Base-by-base conservation (phyloP, 2,797 vertebrate species). In the Mus caroli region DNA sequence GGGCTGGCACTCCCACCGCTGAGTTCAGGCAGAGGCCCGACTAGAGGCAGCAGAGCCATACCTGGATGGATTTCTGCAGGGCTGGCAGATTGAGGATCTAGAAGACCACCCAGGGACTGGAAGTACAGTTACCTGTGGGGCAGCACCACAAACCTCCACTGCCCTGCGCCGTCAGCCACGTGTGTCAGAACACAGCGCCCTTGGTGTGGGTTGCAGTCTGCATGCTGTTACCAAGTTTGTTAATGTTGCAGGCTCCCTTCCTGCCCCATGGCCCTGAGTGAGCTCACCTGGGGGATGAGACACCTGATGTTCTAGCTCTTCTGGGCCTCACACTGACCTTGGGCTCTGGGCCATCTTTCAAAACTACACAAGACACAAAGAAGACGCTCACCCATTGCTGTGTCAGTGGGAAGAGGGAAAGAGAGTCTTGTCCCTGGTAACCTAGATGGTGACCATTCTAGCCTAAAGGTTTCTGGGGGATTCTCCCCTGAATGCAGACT, bases 311-410 rank as follows among this genome's bases (percentile, higher is more conserved):
- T n/a, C 76, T 62, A 28, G 7, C 22, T 40, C 71, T 79, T 73
- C 37, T 15, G 22, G 43, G 34, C 76, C 54, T 43, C 22, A 85
- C 43, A 8, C 40, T 54, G 73, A 93, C 20, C 73, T 60, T 20
- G 46, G 28, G 43, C 58, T 46, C 71, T 60, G 34, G 28, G 37
- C 20, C 31, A 58, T 12, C 11, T 71, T 52, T 54, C 37, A 79
- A 90, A 60, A 71, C n/a, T 43, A 12, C 54, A 43, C 1, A 8
- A 2, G 82, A 93, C 52, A 37, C 2, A 5, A 46, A 52, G 78
- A 0, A 2, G 3, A 20, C 2, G 10, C 12, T 4, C 22, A n/a
- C 14, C 14, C 8, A 20, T 0, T 22, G 52, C 4, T 52, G 1
- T n/a, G 34, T 56, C 14, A 2, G 22, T 1, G 0, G 54, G 15